phyloP scores from a whole-genome alignment of 2,888 invertebrate genomes.

The Stratiomys singularior region DNA sequence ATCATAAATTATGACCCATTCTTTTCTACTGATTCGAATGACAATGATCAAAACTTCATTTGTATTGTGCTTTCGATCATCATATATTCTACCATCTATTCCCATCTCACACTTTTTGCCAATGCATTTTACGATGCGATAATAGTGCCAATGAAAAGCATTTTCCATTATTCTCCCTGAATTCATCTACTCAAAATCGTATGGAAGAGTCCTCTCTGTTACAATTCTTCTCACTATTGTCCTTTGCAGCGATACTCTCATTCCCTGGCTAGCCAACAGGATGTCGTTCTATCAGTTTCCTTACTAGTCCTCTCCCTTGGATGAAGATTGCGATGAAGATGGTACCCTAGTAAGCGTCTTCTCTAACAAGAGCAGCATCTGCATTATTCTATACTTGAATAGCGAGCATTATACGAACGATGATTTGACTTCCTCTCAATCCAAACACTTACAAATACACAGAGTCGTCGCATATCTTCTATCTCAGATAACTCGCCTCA shows the following conservation, averaged over 20 bases:
- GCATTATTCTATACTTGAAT: neutral
- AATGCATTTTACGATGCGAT: neutral
- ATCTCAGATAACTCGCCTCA: neutral
- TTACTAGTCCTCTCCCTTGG: neutral
- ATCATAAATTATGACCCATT: conserved; percentile 26
- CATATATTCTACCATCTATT: neutral
- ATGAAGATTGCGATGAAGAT: too few relatives aligned
- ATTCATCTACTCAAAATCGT: too few relatives aligned
- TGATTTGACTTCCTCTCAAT: conserved; percentile 4
- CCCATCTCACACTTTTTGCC: neutral
- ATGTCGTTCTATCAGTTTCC: too few relatives aligned
- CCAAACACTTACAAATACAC: neutral
- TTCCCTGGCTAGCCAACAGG: too few relatives aligned
- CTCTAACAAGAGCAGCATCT: neutral
- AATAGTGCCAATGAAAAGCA: too few relatives aligned
- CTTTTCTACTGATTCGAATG: neutral
- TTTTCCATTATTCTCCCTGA: too few relatives aligned
- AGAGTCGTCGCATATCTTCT: too few relatives aligned
- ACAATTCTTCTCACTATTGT: too few relatives aligned
- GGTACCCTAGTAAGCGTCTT: neutral
- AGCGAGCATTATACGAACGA: neutral
- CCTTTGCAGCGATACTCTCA: too few relatives aligned
- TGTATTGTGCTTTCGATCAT: conserved; percentile 8
- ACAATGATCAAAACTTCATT: conserved; percentile 23
- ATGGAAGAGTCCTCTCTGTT: too few relatives aligned